Conservation (phyloP, 2,888 invertebrate genomes). For the Rhingia rostrata region DNA sequence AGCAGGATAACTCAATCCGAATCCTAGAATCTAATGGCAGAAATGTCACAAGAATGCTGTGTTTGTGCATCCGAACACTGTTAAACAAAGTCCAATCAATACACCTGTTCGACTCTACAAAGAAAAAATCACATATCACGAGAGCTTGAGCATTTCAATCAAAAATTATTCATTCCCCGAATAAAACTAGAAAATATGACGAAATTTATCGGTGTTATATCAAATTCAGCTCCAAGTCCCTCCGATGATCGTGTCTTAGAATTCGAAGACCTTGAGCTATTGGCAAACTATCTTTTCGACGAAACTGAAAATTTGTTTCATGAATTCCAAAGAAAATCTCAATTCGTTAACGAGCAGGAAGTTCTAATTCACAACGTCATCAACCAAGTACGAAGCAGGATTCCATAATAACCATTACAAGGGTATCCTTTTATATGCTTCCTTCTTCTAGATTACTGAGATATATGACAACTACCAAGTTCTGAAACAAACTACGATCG, state of each 20-base stretch:
- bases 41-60: too few relatives aligned
- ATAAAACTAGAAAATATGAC: conserved; percentile 52
- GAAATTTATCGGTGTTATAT: conserved; percentile 71
- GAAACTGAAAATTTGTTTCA: conserved; percentile 73
- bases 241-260: conserved; percentile 34
- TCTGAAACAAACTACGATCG: not conserved
- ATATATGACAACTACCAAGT: conserved; percentile 9
- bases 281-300: conserved; percentile 70
- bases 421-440: not conserved
- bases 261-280: conserved; percentile 75
- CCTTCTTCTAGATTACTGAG: conserved; percentile 9
- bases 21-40: too few relatives aligned
- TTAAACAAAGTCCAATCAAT: too few relatives aligned
- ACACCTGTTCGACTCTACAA: not conserved
- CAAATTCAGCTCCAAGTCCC: conserved; percentile 25
- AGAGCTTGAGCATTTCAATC: conserved; percentile 1
- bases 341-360: conserved; percentile 74
- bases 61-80: too few relatives aligned
- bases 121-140: not conserved
- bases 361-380: conserved; percentile 24
- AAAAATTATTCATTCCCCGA: not conserved
- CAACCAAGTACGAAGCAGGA: conserved; percentile 4
- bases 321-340: conserved; percentile 74
- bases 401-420: not conserved
- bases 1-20: too few relatives aligned